These are phyloP conservation scores for Drosophila sproati DNA, from an alignment of 1,140 invertebrate genomes.

Conservation along the genomic window DNA sequence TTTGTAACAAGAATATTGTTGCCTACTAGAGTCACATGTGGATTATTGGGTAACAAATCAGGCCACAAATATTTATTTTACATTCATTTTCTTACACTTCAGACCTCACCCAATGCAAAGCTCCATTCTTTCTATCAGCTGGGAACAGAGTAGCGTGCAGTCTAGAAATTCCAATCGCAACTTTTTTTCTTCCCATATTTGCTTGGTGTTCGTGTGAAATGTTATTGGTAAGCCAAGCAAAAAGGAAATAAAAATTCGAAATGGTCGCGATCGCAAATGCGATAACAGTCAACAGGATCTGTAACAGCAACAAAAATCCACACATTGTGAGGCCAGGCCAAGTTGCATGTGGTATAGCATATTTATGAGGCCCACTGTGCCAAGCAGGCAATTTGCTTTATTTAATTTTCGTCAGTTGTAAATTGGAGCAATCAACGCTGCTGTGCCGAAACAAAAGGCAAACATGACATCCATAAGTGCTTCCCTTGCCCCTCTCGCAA, in stretches of 20 bases:
- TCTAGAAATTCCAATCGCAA: not conserved
- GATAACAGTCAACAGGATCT: conserved; percentile 47
- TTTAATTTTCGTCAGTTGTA: conserved; percentile 75
- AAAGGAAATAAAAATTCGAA: conserved; percentile 75
- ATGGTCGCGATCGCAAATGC: conserved; percentile 54
- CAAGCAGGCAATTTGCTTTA: conserved; percentile 59
- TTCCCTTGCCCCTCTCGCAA: conserved; percentile 32
- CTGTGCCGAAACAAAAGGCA: conserved; percentile 38
- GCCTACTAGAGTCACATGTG: too few relatives aligned
- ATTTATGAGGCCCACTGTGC: conserved; percentile 26
- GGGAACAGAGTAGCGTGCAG: not conserved
- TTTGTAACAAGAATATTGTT: too few relatives aligned
- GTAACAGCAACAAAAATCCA: conserved; percentile 22
- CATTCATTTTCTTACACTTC: too few relatives aligned
- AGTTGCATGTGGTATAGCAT: conserved; percentile 25
- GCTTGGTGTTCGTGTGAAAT: conserved; percentile 31
- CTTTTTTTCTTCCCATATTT: not conserved
- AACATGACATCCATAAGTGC: not conserved
- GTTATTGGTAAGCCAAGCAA: conserved; percentile 57
- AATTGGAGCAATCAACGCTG: conserved; percentile 63
- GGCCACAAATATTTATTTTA: too few relatives aligned
- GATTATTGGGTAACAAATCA: too few relatives aligned
- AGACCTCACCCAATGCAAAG: too few relatives aligned
- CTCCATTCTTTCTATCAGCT: not conserved
- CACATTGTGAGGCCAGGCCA: not conserved